Evolutionary conservation across 2,888 invertebrate genomes (phyloP).

Genomic region (Melinaea marsaeus): DNA sequence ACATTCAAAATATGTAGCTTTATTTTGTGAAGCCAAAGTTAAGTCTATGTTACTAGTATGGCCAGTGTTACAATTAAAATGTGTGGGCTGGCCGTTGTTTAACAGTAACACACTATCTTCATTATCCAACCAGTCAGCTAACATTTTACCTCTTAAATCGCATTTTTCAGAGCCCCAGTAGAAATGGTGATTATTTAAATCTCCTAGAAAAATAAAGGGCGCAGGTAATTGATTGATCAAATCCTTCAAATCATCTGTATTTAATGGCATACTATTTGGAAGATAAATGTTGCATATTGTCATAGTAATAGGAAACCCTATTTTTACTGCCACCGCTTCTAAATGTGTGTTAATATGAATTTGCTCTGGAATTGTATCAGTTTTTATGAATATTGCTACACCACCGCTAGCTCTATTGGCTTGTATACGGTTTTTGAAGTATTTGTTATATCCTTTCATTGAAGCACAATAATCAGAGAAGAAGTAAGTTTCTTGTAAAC

Average conservation of each 20-base stretch:
- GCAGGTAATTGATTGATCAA: slow-evolving; percentile 9
- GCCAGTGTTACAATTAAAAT: slow-evolving; percentile 22
- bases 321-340: slow-evolving; percentile 17
- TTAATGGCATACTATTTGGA: slow-evolving; percentile 17
- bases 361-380: slow-evolving; percentile 7
- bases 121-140: slow-evolving; percentile 18
- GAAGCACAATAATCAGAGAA: slow-evolving; percentile 13
- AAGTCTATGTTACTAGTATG: slow-evolving; percentile 23
- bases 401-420: slow-evolving; percentile 8
- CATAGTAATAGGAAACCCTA: slow-evolving; percentile 17
- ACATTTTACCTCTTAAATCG: slow-evolving; percentile 21
- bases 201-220: slow-evolving; percentile 15
- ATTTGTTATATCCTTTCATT: slow-evolving; percentile 14
- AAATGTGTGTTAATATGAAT: slow-evolving; percentile 10
- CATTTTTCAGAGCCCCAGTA: slow-evolving; percentile 27
- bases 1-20: slow-evolving; percentile 31
- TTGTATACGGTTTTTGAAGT: slow-evolving; percentile 5
- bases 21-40: slow-evolving; percentile 27
- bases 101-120: slow-evolving; percentile 14
- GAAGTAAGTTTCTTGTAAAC: slow-evolving; percentile 25
- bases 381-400: slow-evolving; percentile 13
- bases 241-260: slow-evolving; percentile 15
- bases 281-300: slow-evolving; percentile 24
- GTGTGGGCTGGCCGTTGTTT: slow-evolving; percentile 21
- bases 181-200: slow-evolving; percentile 22